Percentiles rank a stretch among this genome's conserved stretches.
Conservation (phyloP, 2,113 vertebrate species). For the Etheostoma cragini region DNA sequence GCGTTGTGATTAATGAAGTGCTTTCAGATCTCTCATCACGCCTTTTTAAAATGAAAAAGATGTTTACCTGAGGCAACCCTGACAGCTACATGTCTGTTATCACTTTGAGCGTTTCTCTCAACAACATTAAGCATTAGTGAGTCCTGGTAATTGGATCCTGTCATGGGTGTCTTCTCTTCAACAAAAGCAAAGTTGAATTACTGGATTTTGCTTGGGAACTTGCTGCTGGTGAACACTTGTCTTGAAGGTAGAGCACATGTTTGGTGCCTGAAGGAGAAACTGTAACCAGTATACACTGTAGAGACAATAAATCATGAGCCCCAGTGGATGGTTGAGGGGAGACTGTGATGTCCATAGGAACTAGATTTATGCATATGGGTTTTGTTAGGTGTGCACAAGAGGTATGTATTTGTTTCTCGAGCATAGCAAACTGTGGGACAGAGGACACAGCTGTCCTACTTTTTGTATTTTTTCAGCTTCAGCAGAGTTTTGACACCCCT, state of each 20-base stretch:
- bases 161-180: background rate
- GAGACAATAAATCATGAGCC: conserved; percentile 16
- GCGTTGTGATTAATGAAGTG: background rate
- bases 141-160: background rate
- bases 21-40: background rate
- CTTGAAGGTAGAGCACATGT: conserved; percentile 14
- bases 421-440: conserved; percentile 7
- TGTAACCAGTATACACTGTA: conserved; percentile 14
- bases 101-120: background rate
- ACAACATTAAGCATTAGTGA: background rate
- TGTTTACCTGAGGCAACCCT: background rate
- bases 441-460: conserved; percentile 7
- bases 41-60: background rate
- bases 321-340: conserved; percentile 17
- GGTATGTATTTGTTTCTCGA: background rate
- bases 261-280: conserved; percentile 1
- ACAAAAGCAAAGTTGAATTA: background rate
- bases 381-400: conserved; percentile 10
- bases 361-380: conserved; percentile 2
- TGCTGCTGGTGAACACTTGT: background rate
- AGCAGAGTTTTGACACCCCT: background rate
- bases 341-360: conserved; percentile 34
- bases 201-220: background rate
- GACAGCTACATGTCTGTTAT: background rate
- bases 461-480: background rate